A percentile compares a stretch with the other conserved stretches of the same genome.
These are phyloP conservation scores for Muntiacus muntjak DNA, from an alignment of 2,113 vertebrate genomes.

Conservation along the genomic window DNA sequence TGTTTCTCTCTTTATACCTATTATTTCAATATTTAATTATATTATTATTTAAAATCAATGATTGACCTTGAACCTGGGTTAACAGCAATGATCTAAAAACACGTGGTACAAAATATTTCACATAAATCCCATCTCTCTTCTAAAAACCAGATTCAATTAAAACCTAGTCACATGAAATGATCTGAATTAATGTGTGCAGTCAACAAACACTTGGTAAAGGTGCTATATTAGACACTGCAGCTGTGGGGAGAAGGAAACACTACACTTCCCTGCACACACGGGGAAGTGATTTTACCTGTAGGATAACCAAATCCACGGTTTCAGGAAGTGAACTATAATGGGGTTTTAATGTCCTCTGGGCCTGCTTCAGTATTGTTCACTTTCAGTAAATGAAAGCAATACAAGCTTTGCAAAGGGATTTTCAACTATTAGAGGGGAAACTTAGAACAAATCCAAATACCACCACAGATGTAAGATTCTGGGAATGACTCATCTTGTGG, in stretches of 20 bases:
- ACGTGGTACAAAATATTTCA: not conserved
- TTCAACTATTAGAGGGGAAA: constrained; percentile 30
- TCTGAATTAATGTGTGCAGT: constrained; percentile 1
- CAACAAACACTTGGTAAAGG: constrained; percentile 25
- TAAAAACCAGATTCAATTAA: not conserved
- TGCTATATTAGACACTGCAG: not conserved
- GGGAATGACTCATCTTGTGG: constrained; percentile 22
- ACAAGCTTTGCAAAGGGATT: constrained; percentile 61
- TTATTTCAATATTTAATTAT: not conserved
- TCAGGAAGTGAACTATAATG: constrained; percentile 62
- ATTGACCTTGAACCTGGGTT: not conserved
- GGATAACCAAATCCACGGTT: constrained; percentile 48
- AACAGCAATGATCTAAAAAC: not conserved
- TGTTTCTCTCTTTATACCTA: not conserved
- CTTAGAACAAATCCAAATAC: constrained; percentile 21
- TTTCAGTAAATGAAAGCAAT: constrained; percentile 70
- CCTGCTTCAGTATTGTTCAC: constrained; percentile 45
- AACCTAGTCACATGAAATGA: not conserved
- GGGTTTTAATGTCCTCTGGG: constrained; percentile 60
- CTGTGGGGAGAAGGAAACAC: constrained; percentile 33
- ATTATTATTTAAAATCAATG: constrained; percentile 32
- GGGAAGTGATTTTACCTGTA: constrained; percentile 59
- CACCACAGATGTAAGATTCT: constrained; percentile 22
- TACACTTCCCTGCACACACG: not conserved
- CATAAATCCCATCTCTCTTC: not conserved